Evolutionary conservation across 2,888 invertebrate genomes (phyloP).

Genomic region (Odontothrips loti): DNA sequence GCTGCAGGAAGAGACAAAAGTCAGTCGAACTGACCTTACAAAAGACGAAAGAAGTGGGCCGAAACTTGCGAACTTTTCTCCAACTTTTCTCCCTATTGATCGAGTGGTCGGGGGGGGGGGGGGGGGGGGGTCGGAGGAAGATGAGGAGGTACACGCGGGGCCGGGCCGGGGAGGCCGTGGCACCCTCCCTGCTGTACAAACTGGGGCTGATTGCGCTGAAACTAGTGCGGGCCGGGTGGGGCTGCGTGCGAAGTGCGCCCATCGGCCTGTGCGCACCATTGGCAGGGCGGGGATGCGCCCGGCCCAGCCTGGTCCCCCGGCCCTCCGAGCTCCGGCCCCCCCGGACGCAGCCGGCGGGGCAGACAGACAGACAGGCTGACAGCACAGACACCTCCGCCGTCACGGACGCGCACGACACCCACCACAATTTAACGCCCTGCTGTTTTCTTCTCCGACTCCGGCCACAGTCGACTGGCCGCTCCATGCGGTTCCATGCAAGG

Average conservation of each 20-base stretch:
- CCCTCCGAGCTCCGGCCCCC: neutral
- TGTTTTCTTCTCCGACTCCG: too few species aligned
- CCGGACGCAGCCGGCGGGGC: neutral
- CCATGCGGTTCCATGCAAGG: too few species aligned
- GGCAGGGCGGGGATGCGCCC: neutral
- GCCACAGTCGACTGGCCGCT: too few species aligned
- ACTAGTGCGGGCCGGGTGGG: conserved; percentile 13
- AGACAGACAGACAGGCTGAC: neutral
- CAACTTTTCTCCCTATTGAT: conserved; percentile 26
- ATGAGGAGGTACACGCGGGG: neutral
- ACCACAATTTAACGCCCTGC: too few species aligned
- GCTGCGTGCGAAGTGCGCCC: neutral
- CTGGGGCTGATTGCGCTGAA: conserved; percentile 23
- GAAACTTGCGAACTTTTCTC: conserved; percentile 20
- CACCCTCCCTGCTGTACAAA: conserved; percentile 21
- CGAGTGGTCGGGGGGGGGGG: conserved; percentile 8
- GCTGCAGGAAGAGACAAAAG: conserved; percentile 15
- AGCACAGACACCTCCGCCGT: too few species aligned
- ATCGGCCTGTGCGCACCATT: neutral
- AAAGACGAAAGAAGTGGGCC: conserved; percentile 22
- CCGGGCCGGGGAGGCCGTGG: neutral
- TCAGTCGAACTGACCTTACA: conserved; percentile 24
- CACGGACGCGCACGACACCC: too few species aligned
- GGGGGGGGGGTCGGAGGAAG: neutral
- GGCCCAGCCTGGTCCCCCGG: neutral